Evolutionary conservation across 2,113 vertebrate genomes (phyloP).

Genomic region (Zosterops pallidus): DNA sequence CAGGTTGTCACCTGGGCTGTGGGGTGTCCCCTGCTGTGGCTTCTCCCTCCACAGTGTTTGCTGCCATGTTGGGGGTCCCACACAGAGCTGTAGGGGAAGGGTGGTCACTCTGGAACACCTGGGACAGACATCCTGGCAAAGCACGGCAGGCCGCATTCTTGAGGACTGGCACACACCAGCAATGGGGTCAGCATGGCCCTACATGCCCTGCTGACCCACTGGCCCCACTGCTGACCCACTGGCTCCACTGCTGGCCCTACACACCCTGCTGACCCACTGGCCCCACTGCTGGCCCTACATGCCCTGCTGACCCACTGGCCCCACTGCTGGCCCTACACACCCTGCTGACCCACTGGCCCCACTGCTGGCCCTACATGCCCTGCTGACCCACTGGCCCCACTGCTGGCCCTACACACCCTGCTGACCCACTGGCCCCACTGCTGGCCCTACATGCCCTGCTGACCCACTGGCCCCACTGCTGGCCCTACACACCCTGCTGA

Average conservation of each 20-base stretch:
- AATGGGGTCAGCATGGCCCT: fast-evolving
- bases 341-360: neutral
- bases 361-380: no score
- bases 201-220: fast-evolving
- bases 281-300: no score
- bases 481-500: no score
- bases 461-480: neutral
- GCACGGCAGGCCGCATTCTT: fast-evolving
- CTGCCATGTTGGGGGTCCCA: fast-evolving
- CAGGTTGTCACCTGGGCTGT: neutral
- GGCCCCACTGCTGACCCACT: neutral
- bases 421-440: neutral
- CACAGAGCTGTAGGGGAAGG: fast-evolving
- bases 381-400: neutral
- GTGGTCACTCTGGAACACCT: neutral
- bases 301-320: neutral
- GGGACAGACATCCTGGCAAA: neutral
- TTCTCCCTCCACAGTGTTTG: neutral
- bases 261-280: fast-evolving
- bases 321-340: neutral
- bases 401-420: fast-evolving
- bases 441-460: fast-evolving
- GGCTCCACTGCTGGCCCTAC: fast-evolving
- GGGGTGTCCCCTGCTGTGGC: neutral
- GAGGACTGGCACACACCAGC: neutral